Conservation (phyloP, 2,888 invertebrate genomes). For the Tortricodes alternella region DNA sequence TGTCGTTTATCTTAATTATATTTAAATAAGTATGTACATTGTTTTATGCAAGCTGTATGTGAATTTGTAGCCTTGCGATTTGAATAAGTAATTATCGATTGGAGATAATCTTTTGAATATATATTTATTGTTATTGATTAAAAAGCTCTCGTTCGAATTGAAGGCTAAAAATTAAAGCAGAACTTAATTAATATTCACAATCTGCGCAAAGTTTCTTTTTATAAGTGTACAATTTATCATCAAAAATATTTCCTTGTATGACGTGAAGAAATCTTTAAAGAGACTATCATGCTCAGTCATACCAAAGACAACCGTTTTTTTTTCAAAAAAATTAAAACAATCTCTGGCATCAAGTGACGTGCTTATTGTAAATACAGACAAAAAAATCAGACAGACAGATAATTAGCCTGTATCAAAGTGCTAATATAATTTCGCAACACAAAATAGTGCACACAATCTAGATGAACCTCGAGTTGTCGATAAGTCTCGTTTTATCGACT, state of each 20-base stretch:
- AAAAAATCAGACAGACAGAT: no score
- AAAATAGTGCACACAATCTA: not conserved
- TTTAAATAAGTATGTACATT: constrained; percentile 17
- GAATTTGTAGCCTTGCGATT: not conserved
- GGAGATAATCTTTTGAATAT: not conserved
- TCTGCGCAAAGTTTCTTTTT: no score
- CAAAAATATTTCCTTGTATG: no score
- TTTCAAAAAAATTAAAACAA: no score
- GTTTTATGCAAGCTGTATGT: not conserved
- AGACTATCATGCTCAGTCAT: no score
- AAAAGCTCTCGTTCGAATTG: not conserved
- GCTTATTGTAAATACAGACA: no score
- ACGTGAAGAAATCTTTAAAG: no score
- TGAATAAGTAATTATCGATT: not conserved
- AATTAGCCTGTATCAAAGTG: not conserved
- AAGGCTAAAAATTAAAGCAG: no score
- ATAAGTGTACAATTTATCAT: no score
- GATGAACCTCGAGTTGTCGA: constrained; percentile 11
- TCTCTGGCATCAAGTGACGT: no score
- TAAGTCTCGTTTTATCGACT: constrained; percentile 1
- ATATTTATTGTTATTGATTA: not conserved
- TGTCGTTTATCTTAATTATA: constrained; percentile 25
- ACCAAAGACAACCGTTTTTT: no score
- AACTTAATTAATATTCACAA: no score
- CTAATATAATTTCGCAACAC: constrained; percentile 2